phyloP scores from a whole-genome alignment of 2,797 vertebrate species.

The Anas bahamensis region DNA sequence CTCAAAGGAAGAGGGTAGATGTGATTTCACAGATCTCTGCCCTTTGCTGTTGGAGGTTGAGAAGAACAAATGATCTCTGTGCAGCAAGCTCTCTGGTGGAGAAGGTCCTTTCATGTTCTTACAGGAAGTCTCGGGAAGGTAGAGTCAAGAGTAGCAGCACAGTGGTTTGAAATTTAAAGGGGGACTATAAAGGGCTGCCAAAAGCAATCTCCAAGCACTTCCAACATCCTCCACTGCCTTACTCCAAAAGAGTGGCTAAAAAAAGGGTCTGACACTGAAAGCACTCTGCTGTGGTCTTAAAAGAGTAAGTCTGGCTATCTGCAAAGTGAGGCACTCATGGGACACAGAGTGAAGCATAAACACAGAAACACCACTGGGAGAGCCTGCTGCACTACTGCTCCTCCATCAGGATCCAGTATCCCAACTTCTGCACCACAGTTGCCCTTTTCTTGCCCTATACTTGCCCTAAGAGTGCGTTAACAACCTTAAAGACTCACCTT shows the following conservation, averaged over 20 bases:
- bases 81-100: neutral
- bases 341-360: neutral
- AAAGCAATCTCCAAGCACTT: neutral
- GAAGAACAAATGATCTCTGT: neutral
- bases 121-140: neutral
- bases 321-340: neutral
- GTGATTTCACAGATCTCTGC: neutral
- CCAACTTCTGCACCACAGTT: neutral
- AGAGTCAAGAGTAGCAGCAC: neutral
- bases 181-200: neutral
- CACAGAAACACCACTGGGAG: neutral
- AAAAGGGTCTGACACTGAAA: neutral
- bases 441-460: neutral
- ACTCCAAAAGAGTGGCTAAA: neutral
- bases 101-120: neutral
- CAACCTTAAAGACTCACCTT: conserved; percentile 66
- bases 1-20: neutral
- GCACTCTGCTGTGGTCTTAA: neutral
- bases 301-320: neutral
- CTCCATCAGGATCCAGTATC: rapidly evolving
- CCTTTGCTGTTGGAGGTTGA: neutral
- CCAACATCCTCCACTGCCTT: neutral
- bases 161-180: neutral
- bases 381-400: neutral
- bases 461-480: neutral